A percentile compares a stretch with the other conserved stretches of the same genome.
Evolutionary conservation across 23 tunicate genomes (phyloP).

Genomic region (Aplidium turbinatum): DNA sequence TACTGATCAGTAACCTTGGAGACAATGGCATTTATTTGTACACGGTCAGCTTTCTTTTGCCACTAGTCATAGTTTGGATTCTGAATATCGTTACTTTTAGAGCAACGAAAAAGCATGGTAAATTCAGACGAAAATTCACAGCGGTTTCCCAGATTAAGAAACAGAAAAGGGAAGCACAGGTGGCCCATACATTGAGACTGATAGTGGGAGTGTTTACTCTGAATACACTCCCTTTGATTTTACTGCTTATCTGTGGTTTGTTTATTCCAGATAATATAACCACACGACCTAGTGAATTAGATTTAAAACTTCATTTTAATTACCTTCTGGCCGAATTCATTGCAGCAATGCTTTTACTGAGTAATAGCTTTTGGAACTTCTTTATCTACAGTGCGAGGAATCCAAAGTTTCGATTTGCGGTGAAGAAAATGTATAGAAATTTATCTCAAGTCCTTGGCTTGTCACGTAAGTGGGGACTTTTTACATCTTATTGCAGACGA

Average conservation of each 20-base stretch:
- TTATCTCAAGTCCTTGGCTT: too few species aligned
- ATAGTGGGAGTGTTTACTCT: slow-evolving; percentile 60
- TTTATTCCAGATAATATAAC: slow-evolving; percentile 3
- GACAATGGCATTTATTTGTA: slow-evolving; percentile 10
- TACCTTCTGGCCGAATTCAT: too few species aligned
- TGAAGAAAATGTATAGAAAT: too few species aligned
- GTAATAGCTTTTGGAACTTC: too few species aligned
- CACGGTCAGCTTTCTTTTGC: slow-evolving; percentile 32
- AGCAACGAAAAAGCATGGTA: slow-evolving; percentile 38
- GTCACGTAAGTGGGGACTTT: too few species aligned
- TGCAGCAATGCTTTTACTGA: too few species aligned
- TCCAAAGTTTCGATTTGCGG: too few species aligned
- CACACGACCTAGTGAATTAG: too few species aligned
- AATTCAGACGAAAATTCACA: neutral
- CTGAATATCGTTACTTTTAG: slow-evolving; percentile 23
- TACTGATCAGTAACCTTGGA: slow-evolving; percentile 26
- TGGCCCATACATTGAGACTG: slow-evolving; percentile 41
- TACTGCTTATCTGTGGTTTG: neutral
- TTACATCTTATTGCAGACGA: too few species aligned
- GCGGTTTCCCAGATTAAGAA: neutral
- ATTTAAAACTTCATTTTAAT: too few species aligned
- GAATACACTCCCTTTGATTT: slow-evolving; percentile 26
- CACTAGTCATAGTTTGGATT: slow-evolving; percentile 45
- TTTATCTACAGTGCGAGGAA: too few species aligned
- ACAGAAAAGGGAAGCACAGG: slow-evolving; percentile 24